phyloP scores from a whole-genome alignment of 2,888 invertebrate species.

The Dastarcus helophoroides region DNA sequence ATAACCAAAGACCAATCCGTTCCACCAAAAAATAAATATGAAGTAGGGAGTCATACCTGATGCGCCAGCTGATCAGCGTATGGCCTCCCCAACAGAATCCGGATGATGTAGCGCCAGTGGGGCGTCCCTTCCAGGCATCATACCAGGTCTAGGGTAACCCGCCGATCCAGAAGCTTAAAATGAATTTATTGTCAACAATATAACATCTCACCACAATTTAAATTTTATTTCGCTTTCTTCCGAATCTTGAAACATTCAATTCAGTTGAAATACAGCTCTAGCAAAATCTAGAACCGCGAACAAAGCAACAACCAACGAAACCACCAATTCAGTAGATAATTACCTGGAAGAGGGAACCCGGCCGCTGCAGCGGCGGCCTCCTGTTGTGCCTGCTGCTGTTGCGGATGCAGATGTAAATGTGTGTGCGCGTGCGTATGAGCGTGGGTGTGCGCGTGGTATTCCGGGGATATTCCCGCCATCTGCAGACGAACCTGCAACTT shows the following conservation, averaged over 20 bases:
- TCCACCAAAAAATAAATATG: too few species aligned
- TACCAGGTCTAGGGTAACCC: slow-evolving; percentile 49
- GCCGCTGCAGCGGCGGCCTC: slow-evolving; percentile 45
- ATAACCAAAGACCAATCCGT: too few species aligned
- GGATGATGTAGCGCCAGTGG: slow-evolving; percentile 62
- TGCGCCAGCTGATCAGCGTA: slow-evolving; percentile 75
- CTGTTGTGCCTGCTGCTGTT: slow-evolving; percentile 67
- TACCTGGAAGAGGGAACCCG: slow-evolving; percentile 49
- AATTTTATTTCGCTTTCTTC: too few species aligned
- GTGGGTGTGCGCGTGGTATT: slow-evolving; percentile 87
- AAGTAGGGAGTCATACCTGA: too few species aligned
- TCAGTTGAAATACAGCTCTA: too few species aligned
- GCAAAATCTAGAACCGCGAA: too few species aligned
- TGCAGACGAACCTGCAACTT: slow-evolving; percentile 59
- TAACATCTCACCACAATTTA: too few species aligned
- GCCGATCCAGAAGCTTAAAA: slow-evolving; percentile 40
- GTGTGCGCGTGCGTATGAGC: slow-evolving; percentile 87
- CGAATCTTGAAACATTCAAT: too few species aligned
- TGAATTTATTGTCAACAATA: slow-evolving; percentile 9
- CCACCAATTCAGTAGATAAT: slow-evolving; percentile 5
- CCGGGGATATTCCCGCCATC: slow-evolving; percentile 82
- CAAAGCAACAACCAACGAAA: not conserved
- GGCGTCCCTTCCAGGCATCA: slow-evolving; percentile 47
- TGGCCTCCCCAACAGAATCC: slow-evolving; percentile 65
- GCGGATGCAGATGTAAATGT: slow-evolving; percentile 73